Base-by-base conservation (phyloP, 2,113 vertebrate species). In the Notothenia coriiceps region DNA sequence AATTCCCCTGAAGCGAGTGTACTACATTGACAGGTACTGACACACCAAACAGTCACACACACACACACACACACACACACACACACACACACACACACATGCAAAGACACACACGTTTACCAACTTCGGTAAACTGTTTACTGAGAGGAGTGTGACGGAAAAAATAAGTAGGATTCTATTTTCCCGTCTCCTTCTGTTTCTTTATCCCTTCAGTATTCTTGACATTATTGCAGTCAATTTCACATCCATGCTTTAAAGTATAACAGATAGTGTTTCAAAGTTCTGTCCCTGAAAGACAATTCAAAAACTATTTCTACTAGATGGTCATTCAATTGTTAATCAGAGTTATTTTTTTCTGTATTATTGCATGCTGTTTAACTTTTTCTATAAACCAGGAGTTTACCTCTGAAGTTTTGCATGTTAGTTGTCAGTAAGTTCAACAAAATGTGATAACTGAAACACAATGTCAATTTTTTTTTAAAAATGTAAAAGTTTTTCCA, bases 21-120 rank as follows among this genome's bases (percentile, higher is more conserved):
- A 4, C 56, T n/a, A 4, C 82, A 69, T 83, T 94, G 95, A 95
- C 95, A 95, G 95, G 74, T 77, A 59, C 90, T 94, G 93, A 93
- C 93, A 94, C 65, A 35, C 61, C 52, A 68, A 65, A 81, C 79
- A 86, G 80, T 57, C 64, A 20, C 80, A 68, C 66, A 81, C 84
- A 84, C 15, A 46, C 64, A 20, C 79, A 68, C 66, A 81, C 84
- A 84, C 13, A 44, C 77, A 56, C 69, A 71, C 55, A n/a, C 49
- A 12, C 62, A 52, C 66, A 70, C 76, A 55, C 72, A 69, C 60
- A 46, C 43, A 49, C 22, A 63, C 59, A 50, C 59, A 35, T 11
- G 20, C 59, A 50, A 1, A 68, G 12, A 13, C 60, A 79, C 52
- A 68, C 57, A 51, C 12, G 25, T 29, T 44, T 17, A 78, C 62